These are phyloP conservation scores for Dasyprocta punctata DNA, from an alignment of 2,113 vertebrate species.

Conservation along the genomic window DNA sequence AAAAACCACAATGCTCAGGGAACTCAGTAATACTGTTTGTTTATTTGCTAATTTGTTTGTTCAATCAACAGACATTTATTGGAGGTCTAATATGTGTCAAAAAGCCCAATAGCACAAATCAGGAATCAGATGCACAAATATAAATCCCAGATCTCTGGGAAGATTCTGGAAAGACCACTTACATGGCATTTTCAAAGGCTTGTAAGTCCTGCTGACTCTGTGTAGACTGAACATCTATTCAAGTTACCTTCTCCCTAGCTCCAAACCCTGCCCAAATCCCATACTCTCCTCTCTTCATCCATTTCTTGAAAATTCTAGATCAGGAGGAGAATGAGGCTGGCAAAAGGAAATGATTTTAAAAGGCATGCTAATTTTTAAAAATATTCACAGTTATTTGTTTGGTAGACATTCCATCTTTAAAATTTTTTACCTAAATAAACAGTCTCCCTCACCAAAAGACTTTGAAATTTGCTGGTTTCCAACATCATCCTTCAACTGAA, in stretches of 20 bases:
- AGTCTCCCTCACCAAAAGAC: not conserved
- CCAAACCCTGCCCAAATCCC: not conserved
- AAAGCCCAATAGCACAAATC: not conserved
- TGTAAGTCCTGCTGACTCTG: not conserved
- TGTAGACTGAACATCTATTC: not conserved
- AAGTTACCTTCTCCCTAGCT: not conserved
- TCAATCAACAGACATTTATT: not conserved
- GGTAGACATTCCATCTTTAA: not conserved
- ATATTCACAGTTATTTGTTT: not conserved
- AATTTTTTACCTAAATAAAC: slow-evolving; percentile 16
- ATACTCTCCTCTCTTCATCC: not conserved
- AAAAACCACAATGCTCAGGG: not conserved
- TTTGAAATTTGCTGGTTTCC: not conserved
- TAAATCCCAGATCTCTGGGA: not conserved
- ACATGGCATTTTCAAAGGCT: not conserved
- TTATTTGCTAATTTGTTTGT: not conserved
- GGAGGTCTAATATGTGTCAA: not conserved
- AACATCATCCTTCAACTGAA: not conserved
- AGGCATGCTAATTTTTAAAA: not conserved
- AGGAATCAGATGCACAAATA: not conserved
- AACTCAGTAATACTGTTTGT: not conserved
- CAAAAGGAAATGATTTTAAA: not conserved
- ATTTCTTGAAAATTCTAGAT: not conserved
- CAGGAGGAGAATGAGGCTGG: not conserved
- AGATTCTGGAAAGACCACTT: slow-evolving; percentile 5